Base-by-base conservation (phyloP, 2,888 invertebrate species). In the Abrostola tripartita region DNA sequence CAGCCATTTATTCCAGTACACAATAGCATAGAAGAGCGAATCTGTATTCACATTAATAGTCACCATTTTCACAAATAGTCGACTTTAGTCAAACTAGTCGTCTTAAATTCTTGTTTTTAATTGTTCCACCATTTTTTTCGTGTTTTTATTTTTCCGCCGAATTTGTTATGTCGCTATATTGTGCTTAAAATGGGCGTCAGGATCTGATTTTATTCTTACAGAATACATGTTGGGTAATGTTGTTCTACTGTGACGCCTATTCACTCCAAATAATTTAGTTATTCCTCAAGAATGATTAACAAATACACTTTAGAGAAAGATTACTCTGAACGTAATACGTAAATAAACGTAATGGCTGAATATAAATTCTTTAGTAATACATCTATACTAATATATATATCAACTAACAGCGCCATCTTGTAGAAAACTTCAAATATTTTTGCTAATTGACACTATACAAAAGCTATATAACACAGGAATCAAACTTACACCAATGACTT, bases 361-460 rank as follows among this genome's bases (percentile, higher is more conserved):
- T 52, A 24, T 40, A 52, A 40, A 52, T 53, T 41, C 10, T 35
- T 53, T 41, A 41, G 11, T 41, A 53, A 40, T 52, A 54, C 44
- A 44, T 35, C 35, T 36, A 9, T 44, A 50, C 58, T 47, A 74
- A 24, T 11, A 49, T 53, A 24, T 11, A 49, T 53, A 54, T 37
- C 37, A 63, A 52, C 47, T 50, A 42, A 56, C 40, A 71, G 52
- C 50, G 76, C 38, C 54, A 60, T 65, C 12, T 57, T n/a, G 12
- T 61, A 47, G 10, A 59, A 55, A 61, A 52, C 11, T 62, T 58
- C 10, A 24, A 51, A 52, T 52, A 52, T 47, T 66, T 71, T 60
- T 52, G 49, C 50, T 79, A 76, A 76, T 76, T 76, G 76, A 76
- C 76, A 62, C 60, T 68, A 67, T 53, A 50, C 35, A 42, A 63